A percentile compares a stretch with the other conserved stretches of the same genome.
Evolutionary conservation across 2,797 vertebrate genomes (phyloP).

Genomic region (Apogon hyalosoma): DNA sequence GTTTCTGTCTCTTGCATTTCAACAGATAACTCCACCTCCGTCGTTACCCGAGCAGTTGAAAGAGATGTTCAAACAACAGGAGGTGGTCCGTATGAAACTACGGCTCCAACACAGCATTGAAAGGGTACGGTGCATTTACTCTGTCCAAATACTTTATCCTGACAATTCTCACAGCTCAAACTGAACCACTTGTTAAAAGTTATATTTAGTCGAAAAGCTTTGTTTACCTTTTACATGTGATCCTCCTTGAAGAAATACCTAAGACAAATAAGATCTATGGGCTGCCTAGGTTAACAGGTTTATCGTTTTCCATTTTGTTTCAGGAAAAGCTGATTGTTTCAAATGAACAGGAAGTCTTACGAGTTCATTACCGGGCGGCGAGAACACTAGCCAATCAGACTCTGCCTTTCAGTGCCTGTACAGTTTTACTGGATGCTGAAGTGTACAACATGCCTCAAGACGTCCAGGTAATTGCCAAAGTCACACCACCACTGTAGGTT

Average conservation of each 20-base stretch:
- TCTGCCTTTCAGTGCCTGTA: slow-evolving; percentile 98
- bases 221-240: too few species aligned
- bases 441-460: slow-evolving; percentile 98
- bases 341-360: slow-evolving; percentile 96
- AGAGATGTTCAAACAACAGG: slow-evolving; percentile 98
- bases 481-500: background rate
- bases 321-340: slow-evolving; percentile 99
- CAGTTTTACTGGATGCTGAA: slow-evolving; percentile 95
- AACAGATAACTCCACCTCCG: slow-evolving; percentile 96
- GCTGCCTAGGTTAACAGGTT: too few species aligned
- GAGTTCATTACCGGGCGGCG: slow-evolving; percentile 97
- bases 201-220: background rate
- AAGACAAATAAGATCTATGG: too few species aligned
- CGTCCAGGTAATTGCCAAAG: slow-evolving; percentile 86
- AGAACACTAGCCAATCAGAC: slow-evolving; percentile 98
- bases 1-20: slow-evolving; percentile 1
- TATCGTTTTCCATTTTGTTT: background rate
- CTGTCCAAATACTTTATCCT: background rate
- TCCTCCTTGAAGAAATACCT: too few species aligned
- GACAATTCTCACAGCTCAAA: background rate
- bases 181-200: background rate
- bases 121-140: slow-evolving; percentile 84
- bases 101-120: slow-evolving; percentile 98
- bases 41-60: slow-evolving; percentile 96
- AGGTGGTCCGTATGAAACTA: slow-evolving; percentile 97